A percentile compares a stretch with the other conserved stretches of the same genome.
Conservation (phyloP, 2,113 vertebrate genomes). For the Forbesichthys agassizii region DNA sequence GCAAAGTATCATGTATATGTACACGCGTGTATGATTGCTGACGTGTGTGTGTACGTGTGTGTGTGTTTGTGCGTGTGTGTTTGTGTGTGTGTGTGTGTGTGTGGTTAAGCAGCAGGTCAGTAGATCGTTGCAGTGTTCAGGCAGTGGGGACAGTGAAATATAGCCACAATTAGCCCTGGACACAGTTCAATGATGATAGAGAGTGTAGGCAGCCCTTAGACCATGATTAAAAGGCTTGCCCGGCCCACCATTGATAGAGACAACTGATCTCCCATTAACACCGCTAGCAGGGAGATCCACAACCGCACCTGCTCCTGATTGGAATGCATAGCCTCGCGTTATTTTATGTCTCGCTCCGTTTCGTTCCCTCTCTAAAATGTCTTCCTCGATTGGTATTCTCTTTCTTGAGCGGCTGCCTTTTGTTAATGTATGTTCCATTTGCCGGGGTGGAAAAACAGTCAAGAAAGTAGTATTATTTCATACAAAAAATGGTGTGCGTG, state of each 20-base stretch:
- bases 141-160: slow-evolving; percentile 93
- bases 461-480: too few species aligned
- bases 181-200: slow-evolving; percentile 98
- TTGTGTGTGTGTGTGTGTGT: slow-evolving; percentile 30
- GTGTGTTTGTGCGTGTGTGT: slow-evolving; percentile 25
- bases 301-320: too few species aligned
- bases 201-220: slow-evolving; percentile 90
- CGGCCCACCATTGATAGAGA: slow-evolving; percentile 90
- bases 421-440: too few species aligned
- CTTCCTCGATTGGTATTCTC: slow-evolving; percentile 15
- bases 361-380: not conserved
- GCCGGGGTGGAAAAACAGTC: too few species aligned
- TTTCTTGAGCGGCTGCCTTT: too few species aligned
- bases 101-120: slow-evolving; percentile 41
- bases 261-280: slow-evolving; percentile 96
- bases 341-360: slow-evolving; percentile 35
- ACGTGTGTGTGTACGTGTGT: slow-evolving; percentile 8
- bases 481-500: too few species aligned
- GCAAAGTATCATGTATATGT: too few species aligned
- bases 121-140: slow-evolving; percentile 66
- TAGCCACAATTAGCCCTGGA: slow-evolving; percentile 95
- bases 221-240: slow-evolving; percentile 95
- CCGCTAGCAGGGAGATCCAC: not conserved
- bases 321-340: too few species aligned
- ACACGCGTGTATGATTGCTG: too few species aligned